Evolutionary conservation across 2,797 vertebrate species (phyloP).

Genomic region (Chaetodon trifasciatus): DNA sequence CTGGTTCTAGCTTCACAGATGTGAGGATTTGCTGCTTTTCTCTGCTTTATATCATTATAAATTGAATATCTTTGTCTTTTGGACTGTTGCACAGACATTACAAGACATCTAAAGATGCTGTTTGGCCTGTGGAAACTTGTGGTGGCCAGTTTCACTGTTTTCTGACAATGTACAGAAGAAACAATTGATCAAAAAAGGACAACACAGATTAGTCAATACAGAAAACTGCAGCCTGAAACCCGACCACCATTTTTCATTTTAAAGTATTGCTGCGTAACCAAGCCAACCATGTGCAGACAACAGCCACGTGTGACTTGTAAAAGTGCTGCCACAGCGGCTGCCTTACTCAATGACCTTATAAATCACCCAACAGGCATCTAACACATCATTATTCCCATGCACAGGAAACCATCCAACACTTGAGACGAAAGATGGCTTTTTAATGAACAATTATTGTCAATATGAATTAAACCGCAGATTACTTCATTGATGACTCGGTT

Average conservation of each 20-base stretch:
- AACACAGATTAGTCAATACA: background rate
- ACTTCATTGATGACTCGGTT: background rate
- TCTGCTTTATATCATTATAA: background rate
- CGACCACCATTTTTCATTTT: slow-evolving; percentile 22
- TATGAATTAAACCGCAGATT: too few species aligned
- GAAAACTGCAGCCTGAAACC: background rate
- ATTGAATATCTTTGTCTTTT: background rate
- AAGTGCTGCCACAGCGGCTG: slow-evolving; percentile 42
- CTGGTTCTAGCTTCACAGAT: background rate
- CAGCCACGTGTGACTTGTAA: slow-evolving; percentile 53
- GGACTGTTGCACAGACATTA: background rate
- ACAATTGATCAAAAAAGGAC: background rate
- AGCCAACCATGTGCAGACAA: slow-evolving; percentile 42
- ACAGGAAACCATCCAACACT: slow-evolving; percentile 1
- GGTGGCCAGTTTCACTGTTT: background rate
- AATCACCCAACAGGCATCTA: slow-evolving; percentile 50
- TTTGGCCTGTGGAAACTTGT: background rate
- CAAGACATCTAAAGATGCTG: background rate
- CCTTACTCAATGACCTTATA: slow-evolving; percentile 56
- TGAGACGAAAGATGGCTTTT: background rate
- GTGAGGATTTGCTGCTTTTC: background rate
- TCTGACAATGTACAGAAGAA: background rate
- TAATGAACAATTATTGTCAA: too few species aligned
- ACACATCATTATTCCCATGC: slow-evolving; percentile 17
- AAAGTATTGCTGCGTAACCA: slow-evolving; percentile 29